phyloP scores from a whole-genome alignment of 2,888 invertebrate genomes.

The Sycophila texana region DNA sequence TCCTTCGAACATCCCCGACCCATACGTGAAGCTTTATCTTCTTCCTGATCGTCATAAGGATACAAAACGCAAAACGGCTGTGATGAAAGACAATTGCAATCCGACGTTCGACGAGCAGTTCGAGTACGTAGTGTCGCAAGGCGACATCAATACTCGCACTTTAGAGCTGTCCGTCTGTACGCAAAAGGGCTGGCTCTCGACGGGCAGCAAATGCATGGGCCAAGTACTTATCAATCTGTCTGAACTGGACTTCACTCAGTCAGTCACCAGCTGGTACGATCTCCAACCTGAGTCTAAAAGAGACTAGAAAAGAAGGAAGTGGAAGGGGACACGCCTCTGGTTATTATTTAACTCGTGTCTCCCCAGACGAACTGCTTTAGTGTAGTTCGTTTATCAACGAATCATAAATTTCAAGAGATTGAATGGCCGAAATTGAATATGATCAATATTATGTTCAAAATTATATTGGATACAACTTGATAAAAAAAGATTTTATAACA shows the following conservation, averaged over 20 bases:
- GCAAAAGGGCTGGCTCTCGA: slow-evolving; percentile 88
- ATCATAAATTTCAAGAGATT: not conserved
- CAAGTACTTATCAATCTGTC: slow-evolving; percentile 84
- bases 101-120: slow-evolving; percentile 94
- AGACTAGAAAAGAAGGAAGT: slow-evolving; percentile 66
- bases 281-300: slow-evolving; percentile 78
- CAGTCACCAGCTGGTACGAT: slow-evolving; percentile 85
- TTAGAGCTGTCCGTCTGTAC: slow-evolving; percentile 92
- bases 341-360: slow-evolving; percentile 29
- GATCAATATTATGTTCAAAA: not conserved
- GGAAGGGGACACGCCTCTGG: slow-evolving; percentile 22
- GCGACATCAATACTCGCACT: slow-evolving; percentile 86
- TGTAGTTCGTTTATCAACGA: slow-evolving; percentile 1
- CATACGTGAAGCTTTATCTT: slow-evolving; percentile 92
- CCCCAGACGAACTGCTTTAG: not conserved
- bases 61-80: slow-evolving; percentile 90
- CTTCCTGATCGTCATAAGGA: slow-evolving; percentile 90
- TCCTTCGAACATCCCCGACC: slow-evolving; percentile 90
- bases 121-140: slow-evolving; percentile 90
- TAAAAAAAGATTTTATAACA: not conserved
- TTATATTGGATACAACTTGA: not conserved
- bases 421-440: not conserved
- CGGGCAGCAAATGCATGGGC: slow-evolving; percentile 90
- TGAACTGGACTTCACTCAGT: slow-evolving; percentile 82
- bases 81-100: slow-evolving; percentile 92